Percentiles rank a stretch among this genome's conserved stretches.
Evolutionary conservation across 2,888 invertebrate genomes (phyloP).

Genomic region (Lochmaea capreae): DNA sequence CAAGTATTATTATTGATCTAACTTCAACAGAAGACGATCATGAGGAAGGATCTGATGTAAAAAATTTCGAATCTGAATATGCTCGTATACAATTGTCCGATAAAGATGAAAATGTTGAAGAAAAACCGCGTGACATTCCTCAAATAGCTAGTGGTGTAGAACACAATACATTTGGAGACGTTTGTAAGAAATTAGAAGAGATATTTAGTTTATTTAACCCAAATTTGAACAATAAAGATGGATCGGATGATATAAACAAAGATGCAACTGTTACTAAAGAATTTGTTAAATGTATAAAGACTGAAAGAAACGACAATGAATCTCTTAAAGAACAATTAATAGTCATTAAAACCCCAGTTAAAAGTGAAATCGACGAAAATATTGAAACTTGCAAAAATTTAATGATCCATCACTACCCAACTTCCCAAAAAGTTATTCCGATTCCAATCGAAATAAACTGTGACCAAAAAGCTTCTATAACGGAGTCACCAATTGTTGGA

Average conservation of each 20-base stretch:
- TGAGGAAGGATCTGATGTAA: too few relatives aligned
- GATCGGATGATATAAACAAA: neutral
- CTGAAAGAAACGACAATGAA: neutral
- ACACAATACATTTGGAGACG: neutral
- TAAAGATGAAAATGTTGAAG: neutral
- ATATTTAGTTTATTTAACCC: neutral
- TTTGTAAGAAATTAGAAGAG: neutral
- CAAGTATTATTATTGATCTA: too few relatives aligned
- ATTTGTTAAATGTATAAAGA: neutral
- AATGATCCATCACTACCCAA: neutral
- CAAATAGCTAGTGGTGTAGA: neutral
- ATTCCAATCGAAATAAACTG: neutral
- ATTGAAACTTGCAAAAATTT: neutral
- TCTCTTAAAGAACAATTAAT: neutral
- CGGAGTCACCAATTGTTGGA: neutral
- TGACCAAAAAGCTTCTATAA: neutral
- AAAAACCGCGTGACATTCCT: neutral
- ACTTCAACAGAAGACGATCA: too few relatives aligned
- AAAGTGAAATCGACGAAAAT: conserved; percentile 11
- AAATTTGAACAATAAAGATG: neutral
- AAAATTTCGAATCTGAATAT: too few relatives aligned
- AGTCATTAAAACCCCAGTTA: conserved; percentile 12
- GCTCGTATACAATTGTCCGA: too few relatives aligned
- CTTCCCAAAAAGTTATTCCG: neutral
- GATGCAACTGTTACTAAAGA: neutral